These are phyloP conservation scores for Drosophila bipectinata DNA, from an alignment of 1,140 invertebrate genomes.

Conservation along the genomic window DNA sequence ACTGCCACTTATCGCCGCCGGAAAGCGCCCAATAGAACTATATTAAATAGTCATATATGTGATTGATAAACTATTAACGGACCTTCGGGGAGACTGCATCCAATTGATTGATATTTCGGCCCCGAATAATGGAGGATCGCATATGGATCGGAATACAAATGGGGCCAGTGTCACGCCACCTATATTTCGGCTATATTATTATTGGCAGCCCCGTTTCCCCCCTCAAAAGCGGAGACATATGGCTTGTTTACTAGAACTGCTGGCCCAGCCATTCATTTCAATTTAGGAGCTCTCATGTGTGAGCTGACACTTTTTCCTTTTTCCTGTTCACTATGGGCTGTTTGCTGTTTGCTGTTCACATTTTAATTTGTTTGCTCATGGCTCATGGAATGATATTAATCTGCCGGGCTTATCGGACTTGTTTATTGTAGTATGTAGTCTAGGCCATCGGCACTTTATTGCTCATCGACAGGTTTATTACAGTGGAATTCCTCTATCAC, in stretches of 20 bases:
- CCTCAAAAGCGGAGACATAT: constrained; percentile 22
- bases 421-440: constrained; percentile 48
- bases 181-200: constrained; percentile 38
- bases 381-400: constrained; percentile 48
- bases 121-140: constrained; percentile 17
- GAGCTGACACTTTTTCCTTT: constrained; percentile 39
- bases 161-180: constrained; percentile 24
- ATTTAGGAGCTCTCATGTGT: constrained; percentile 40
- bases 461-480: constrained; percentile 60
- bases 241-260: constrained; percentile 7
- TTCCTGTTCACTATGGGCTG: not conserved
- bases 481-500: constrained; percentile 29
- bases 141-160: constrained; percentile 2
- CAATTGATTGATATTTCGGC: constrained; percentile 20
- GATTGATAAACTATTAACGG: constrained; percentile 20
- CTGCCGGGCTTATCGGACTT: constrained; percentile 58
- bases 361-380: constrained; percentile 57
- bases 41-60: constrained; percentile 6
- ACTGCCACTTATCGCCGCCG: constrained; percentile 2
- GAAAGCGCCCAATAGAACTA: constrained; percentile 15
- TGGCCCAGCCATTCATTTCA: constrained; percentile 49
- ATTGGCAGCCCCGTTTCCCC: constrained; percentile 11
- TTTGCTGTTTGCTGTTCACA: constrained; percentile 8
- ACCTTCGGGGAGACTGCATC: constrained; percentile 2
- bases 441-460: constrained; percentile 55